Evolutionary conservation across 1,140 invertebrate genomes (phyloP).

Genomic region (Tetraneura akinire): DNA sequence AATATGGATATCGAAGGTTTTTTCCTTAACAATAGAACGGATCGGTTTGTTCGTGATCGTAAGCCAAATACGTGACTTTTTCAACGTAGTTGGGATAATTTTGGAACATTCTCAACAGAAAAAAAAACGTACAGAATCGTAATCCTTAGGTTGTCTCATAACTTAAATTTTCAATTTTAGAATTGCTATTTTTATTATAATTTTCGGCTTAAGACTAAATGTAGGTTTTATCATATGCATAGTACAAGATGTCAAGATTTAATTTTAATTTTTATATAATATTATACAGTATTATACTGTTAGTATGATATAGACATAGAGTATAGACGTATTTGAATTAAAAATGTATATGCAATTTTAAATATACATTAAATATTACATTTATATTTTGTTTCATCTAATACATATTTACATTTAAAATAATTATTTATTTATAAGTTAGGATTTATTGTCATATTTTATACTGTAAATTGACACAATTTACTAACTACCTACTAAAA

Average conservation of each 20-base stretch:
- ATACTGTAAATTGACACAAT: slow-evolving; percentile 13
- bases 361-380: no score
- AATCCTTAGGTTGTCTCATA: not conserved
- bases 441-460: no score
- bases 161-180: slow-evolving; percentile 18
- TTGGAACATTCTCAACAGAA: slow-evolving; percentile 41
- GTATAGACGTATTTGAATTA: not conserved
- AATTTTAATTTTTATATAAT: no score
- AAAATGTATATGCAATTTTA: no score
- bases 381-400: no score
- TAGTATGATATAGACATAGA: no score
- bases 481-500: not conserved
- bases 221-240: slow-evolving; percentile 32
- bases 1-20: slow-evolving; percentile 4
- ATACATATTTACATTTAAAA: not conserved
- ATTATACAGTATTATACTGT: no score
- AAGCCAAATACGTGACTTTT: slow-evolving; percentile 44
- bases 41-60: slow-evolving; percentile 18
- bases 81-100: slow-evolving; percentile 10
- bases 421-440: no score
- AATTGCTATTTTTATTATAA: slow-evolving; percentile 14
- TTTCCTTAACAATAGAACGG: slow-evolving; percentile 17
- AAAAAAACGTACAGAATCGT: not conserved
- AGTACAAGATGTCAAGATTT: no score
- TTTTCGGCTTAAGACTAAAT: not conserved